Evolutionary conservation across 2,113 vertebrate genomes (phyloP).

Genomic region (Python bivittatus): DNA sequence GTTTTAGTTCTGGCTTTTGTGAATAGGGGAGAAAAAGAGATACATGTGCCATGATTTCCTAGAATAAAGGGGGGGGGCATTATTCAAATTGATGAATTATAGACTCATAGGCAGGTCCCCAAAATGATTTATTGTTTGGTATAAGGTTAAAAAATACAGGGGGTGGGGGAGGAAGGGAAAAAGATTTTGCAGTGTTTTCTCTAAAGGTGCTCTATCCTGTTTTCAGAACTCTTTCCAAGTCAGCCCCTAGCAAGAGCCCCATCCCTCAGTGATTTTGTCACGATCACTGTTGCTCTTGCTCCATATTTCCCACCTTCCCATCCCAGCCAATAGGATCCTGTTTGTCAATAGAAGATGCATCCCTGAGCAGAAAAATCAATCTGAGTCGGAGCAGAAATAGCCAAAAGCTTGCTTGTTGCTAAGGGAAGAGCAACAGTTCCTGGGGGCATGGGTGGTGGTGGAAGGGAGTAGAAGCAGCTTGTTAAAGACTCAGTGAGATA

Average conservation of each 20-base stretch:
- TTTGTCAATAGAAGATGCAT: slow-evolving; percentile 8
- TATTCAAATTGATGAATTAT: not conserved
- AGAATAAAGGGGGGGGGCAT: not conserved
- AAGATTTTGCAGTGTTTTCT: not conserved
- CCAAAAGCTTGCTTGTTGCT: slow-evolving; percentile 1
- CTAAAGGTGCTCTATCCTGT: no score
- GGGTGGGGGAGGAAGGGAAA: not conserved
- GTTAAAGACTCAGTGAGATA: not conserved
- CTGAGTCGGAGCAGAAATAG: not conserved
- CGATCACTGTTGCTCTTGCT: not conserved
- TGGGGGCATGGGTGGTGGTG: not conserved
- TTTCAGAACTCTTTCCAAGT: not conserved
- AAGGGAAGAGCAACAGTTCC: not conserved
- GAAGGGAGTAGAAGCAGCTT: not conserved
- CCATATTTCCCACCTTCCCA: not conserved
- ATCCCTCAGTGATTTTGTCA: not conserved
- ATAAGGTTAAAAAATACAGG: not conserved
- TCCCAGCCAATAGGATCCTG: not conserved
- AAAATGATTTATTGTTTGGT: not conserved
- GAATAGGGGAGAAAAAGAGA: not conserved
- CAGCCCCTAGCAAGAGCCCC: no score
- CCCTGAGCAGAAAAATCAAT: not conserved
- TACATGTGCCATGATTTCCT: not conserved
- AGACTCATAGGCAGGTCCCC: not conserved
- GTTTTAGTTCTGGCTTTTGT: not conserved